Percentiles rank a stretch among this genome's conserved stretches.
phyloP scores from a whole-genome alignment of 2,113 vertebrate species.

The Crypturellus undulatus region DNA sequence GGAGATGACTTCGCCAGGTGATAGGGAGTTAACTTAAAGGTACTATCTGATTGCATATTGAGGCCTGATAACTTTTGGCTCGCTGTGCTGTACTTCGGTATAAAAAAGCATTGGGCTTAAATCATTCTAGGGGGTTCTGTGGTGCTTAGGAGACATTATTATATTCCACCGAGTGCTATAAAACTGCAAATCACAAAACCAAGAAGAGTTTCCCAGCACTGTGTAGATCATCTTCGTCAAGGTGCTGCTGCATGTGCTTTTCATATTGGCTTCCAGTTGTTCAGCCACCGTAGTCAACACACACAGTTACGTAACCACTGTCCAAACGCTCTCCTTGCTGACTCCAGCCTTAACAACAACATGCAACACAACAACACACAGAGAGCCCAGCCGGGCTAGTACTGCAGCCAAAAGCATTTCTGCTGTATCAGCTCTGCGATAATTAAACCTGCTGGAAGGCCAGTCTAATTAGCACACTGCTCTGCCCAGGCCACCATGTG shows the following conservation, averaged over 20 bases:
- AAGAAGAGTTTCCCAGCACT: background rate
- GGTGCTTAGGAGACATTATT: constrained; percentile 1
- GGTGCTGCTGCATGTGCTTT: background rate
- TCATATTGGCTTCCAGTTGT: background rate
- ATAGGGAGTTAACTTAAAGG: background rate
- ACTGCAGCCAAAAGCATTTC: background rate
- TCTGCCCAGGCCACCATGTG: background rate
- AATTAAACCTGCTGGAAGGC: constrained; percentile 9
- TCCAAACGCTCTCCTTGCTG: background rate
- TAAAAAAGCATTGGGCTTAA: constrained; percentile 32
- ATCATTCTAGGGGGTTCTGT: background rate
- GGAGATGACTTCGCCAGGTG: constrained; percentile 10
- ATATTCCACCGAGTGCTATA: constrained; percentile 27
- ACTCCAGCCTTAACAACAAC: background rate
- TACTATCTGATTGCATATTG: background rate
- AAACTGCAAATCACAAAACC: background rate
- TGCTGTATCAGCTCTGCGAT: background rate
- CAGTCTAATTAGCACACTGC: constrained; percentile 7
- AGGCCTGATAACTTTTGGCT: constrained; percentile 24
- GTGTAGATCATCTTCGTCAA: background rate
- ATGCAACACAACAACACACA: background rate
- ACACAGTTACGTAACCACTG: background rate
- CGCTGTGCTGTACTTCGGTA: background rate
- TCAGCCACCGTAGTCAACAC: background rate
- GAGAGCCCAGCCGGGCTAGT: background rate